A percentile compares a stretch with the other conserved stretches of the same genome.
These are phyloP conservation scores for Gouania willdenowi DNA, from an alignment of 2,797 vertebrate genomes.

Conservation along the genomic window DNA sequence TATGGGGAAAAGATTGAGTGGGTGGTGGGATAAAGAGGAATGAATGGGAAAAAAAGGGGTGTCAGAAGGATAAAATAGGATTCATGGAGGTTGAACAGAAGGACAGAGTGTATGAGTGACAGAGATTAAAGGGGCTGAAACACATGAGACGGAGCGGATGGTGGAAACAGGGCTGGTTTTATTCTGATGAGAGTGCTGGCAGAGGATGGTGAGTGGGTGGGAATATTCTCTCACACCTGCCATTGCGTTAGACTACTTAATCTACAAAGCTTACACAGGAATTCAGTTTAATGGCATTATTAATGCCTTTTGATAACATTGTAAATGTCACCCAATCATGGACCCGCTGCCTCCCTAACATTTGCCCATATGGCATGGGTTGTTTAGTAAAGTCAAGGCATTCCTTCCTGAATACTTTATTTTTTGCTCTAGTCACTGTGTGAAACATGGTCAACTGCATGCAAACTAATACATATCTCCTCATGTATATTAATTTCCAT, in stretches of 20 bases:
- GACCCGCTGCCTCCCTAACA: slow-evolving; percentile 21
- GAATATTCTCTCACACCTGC: slow-evolving; percentile 17
- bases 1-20: neutral
- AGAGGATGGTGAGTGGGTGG: slow-evolving; percentile 17
- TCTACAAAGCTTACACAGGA: slow-evolving; percentile 41
- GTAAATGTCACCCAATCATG: slow-evolving; percentile 40
- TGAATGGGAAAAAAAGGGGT: slow-evolving; percentile 17
- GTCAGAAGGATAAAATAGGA: slow-evolving; percentile 38
- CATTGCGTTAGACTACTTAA: slow-evolving; percentile 31
- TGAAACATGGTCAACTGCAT: slow-evolving; percentile 1
- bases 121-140: slow-evolving; percentile 56
- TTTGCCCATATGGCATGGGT: slow-evolving; percentile 26
- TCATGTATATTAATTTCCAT: slow-evolving; percentile 46
- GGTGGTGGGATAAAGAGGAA: slow-evolving; percentile 4
- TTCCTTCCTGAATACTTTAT: neutral
- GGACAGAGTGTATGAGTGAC: slow-evolving; percentile 53
- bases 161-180: slow-evolving; percentile 22
- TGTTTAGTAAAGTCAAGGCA: slow-evolving; percentile 37
- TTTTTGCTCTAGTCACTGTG: neutral
- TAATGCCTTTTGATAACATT: slow-evolving; percentile 56
- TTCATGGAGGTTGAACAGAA: slow-evolving; percentile 61
- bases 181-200: slow-evolving; percentile 31
- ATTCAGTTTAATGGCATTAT: slow-evolving; percentile 60
- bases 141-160: slow-evolving; percentile 32
- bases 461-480: slow-evolving; percentile 14